phyloP scores from a whole-genome alignment of 2,113 vertebrate species.

The Grus americana region DNA sequence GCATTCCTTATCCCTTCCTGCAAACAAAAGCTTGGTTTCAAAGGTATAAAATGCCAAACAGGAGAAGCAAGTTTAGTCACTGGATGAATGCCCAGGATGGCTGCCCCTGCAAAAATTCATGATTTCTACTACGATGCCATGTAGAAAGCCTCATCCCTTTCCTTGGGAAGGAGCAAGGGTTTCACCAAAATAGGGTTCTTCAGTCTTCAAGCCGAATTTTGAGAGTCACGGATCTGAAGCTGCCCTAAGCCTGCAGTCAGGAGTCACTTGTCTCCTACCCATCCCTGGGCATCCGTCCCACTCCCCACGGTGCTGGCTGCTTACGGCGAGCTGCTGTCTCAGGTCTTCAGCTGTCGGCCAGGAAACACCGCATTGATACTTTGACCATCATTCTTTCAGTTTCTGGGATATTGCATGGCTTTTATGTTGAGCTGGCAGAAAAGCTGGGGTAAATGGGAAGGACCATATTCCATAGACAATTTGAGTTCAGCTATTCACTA shows the following conservation, averaged over 20 bases:
- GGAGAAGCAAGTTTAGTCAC: not conserved
- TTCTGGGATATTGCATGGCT: not conserved
- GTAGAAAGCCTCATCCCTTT: not conserved
- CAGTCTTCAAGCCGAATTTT: not conserved
- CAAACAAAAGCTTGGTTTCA: not conserved
- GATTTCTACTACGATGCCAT: not conserved
- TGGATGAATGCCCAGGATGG: not conserved
- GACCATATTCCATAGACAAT: not conserved
- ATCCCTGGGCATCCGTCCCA: accelerated
- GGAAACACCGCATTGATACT: not conserved
- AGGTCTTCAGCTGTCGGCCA: not conserved
- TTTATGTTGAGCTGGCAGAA: not conserved
- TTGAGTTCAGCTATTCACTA: not conserved
- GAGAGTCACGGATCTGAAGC: not conserved
- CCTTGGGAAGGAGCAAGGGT: not conserved
- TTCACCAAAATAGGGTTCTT: not conserved
- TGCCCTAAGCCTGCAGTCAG: not conserved
- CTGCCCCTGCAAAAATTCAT: not conserved
- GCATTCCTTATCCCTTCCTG: not conserved
- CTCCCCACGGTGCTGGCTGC: not conserved
- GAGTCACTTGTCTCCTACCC: not conserved
- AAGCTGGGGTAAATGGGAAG: not conserved
- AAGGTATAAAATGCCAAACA: not conserved
- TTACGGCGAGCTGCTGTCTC: not conserved
- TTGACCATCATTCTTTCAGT: not conserved